phyloP scores from a whole-genome alignment of 37 sponge, comb jelly and placozoan species.

The Crambe crambe region DNA sequence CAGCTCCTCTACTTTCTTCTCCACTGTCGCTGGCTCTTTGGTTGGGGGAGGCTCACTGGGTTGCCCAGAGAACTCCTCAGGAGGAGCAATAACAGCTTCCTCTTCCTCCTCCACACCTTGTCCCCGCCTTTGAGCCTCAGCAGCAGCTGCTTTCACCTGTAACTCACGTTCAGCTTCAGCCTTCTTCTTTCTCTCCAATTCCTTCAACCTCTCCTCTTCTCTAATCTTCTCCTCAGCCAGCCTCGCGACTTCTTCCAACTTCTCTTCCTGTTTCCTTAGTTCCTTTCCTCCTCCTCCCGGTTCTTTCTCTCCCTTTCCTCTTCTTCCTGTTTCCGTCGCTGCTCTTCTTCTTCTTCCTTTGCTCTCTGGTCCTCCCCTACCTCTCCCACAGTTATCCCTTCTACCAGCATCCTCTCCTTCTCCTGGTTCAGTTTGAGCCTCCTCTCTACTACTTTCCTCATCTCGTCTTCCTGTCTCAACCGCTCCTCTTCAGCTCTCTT shows the following conservation, averaged over 20 bases:
- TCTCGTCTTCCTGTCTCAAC: conserved; percentile 4
- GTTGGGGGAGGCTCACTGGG: neutral
- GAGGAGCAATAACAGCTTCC: neutral
- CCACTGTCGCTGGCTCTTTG: neutral
- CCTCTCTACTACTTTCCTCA: neutral
- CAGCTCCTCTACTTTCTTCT: conserved; percentile 3
- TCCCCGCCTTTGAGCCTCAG: neutral
- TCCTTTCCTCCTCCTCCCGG: neutral
- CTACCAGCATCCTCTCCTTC: neutral
- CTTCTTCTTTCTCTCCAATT: neutral
- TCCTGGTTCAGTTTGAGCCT: neutral
- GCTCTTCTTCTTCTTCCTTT: neutral
- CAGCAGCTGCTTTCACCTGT: too few relatives aligned
- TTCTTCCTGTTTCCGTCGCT: neutral
- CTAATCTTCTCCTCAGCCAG: conserved; percentile 2
- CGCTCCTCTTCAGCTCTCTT: neutral
- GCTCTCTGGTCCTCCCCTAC: neutral
- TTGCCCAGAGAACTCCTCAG: neutral
- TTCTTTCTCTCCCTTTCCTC: neutral
- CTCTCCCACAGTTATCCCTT: neutral
- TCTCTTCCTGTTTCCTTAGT: neutral
- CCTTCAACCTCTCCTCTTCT: neutral
- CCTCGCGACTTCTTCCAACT: neutral
- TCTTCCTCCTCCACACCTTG: neutral
- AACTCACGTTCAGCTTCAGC: neutral